These are phyloP conservation scores for Odocoileus virginianus DNA, from an alignment of 2,113 vertebrate species.

Conservation along the genomic window DNA sequence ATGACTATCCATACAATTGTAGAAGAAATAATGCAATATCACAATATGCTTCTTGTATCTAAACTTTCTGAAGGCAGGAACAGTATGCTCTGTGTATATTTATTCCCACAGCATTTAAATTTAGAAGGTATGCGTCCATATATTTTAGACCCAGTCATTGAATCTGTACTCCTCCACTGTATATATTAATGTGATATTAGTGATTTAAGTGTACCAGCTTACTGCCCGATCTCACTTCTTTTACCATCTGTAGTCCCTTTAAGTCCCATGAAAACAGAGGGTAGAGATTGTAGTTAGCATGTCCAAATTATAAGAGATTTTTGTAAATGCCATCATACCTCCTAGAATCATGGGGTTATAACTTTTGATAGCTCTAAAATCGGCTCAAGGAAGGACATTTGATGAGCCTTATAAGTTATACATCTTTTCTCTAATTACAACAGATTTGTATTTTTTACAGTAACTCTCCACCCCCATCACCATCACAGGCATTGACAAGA, in stretches of 20 bases:
- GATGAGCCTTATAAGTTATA: neutral
- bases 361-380: neutral
- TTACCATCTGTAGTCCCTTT: neutral
- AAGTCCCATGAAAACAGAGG: neutral
- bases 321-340: neutral
- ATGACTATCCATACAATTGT: neutral
- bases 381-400: neutral
- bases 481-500: neutral
- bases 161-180: neutral
- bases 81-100: neutral
- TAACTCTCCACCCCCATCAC: neutral
- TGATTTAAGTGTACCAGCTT: neutral
- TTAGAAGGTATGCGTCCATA: neutral
- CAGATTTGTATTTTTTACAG: neutral
- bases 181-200: neutral
- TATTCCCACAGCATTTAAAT: neutral
- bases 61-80: neutral
- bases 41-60: neutral
- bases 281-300: neutral
- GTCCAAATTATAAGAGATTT: neutral
- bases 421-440: neutral
- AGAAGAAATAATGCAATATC: neutral
- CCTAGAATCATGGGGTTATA: neutral
- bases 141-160: neutral
- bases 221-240: neutral